Base-by-base conservation (phyloP, 2,888 invertebrate genomes). In the Sinelater perroti region DNA sequence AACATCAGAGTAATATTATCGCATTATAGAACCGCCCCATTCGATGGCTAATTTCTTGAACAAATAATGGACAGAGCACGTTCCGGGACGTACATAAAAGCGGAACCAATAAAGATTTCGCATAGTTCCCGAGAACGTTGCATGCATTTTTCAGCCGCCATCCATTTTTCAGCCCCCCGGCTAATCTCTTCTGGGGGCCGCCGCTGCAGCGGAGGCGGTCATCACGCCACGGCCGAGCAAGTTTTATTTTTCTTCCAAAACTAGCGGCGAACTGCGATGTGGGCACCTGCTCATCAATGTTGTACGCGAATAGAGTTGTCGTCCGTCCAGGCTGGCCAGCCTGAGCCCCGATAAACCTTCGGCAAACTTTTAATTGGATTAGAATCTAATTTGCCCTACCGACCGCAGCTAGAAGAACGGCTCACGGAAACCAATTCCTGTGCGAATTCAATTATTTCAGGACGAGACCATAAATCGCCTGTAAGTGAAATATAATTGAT, bases 351-450 rank as follows among this genome's bases (percentile, higher is more conserved):
- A 63, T 62, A 67, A 72, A 72, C 72, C 75, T 75, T 67, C 68
- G 72, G 70, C 70, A 76, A 78, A 79, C 75, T 79, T 78, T 79
- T 79, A 79, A 79, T 78, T 79, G 78, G 78, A 79, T 79, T 79
- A 78, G 78, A 77, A 78, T 78, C 78, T 78, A 77, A 79, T 78
- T 79, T 77, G 72, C 72, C 76, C 70, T 73, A 76, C 75, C 77
- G 76, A 76, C 76, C 77, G 72, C 74, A 70, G 62, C 70, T 69
- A 66, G 69, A 70, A 61, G 62, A 57, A 70, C 61, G 63, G 63
- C 59, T 66, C 67, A 68, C 69, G 72, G 73, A 74, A 75, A 73
- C 75, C 74, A 74, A 74, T 74, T 74, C 72, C 69, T 71, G 54
- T 49, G 56, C 54, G 62, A 64, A 64, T 55, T 64, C 62, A 62